Evolutionary conservation across 2,113 vertebrate genomes (phyloP).

Genomic region (Tachysurus vachellii): DNA sequence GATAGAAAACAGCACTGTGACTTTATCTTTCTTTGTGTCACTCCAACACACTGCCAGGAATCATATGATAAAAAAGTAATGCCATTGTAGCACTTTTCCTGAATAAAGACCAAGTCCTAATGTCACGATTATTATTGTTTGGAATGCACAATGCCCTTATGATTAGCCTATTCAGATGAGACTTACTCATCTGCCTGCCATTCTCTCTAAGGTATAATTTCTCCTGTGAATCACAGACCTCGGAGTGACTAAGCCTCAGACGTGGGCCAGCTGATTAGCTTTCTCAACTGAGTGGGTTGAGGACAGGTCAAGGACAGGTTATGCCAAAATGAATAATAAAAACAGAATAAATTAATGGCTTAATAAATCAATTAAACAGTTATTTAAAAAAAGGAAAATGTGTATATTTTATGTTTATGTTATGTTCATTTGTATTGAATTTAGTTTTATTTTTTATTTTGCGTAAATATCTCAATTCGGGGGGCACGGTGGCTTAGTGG

Average conservation of each 20-base stretch:
- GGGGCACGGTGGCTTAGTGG: no score
- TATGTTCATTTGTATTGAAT: neutral
- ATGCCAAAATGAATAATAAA: neutral
- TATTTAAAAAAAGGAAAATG: no score
- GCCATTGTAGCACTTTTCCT: neutral
- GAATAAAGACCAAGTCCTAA: neutral
- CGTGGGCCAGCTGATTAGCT: neutral
- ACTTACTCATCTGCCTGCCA: slow-evolving; percentile 35
- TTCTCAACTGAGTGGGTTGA: neutral
- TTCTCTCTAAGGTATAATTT: slow-evolving; percentile 34
- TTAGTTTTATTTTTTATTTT: no score
- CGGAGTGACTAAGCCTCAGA: neutral
- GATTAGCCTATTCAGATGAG: slow-evolving; percentile 23
- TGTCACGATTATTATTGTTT: slow-evolving; percentile 17
- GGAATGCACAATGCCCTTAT: slow-evolving; percentile 17
- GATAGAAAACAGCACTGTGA: neutral
- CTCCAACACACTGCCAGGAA: neutral
- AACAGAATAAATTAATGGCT: neutral
- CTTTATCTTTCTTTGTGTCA: neutral
- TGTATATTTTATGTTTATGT: neutral
- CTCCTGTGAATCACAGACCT: slow-evolving; percentile 16
- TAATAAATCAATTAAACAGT: neutral
- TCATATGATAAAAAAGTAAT: neutral
- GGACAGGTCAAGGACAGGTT: neutral
- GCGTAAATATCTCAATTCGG: no score